Evolutionary conservation across 2,888 invertebrate genomes (phyloP), one percentile per base, ranked within the genome.

Genomic region (Apodemia mormo): DNA sequence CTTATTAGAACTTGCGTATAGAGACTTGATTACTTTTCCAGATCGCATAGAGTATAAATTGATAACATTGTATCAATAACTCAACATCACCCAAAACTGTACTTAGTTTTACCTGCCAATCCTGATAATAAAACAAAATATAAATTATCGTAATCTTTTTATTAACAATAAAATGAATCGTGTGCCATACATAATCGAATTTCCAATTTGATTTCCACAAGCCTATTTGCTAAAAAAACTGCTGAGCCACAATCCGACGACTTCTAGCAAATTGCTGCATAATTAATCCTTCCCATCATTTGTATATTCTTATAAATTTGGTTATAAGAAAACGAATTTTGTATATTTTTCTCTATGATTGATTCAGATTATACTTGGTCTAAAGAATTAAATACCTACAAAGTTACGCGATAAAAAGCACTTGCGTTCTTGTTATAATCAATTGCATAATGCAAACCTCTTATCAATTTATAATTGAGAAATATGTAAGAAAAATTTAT

Each of bases 121-220:
- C 37, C 33, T 10, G 7, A n/a, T 2, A 64, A 68, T 68, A 37
- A 68, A 68, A 65, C 54, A 54, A 61, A 61, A 33, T 37, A 4
- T 68, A 65, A 85, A 85, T 88, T 85, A 90, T 89, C 80, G 85
- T 92, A 88, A 89, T 92, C 87, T 89, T 93, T 93, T 92, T 92
- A 92, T 88, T 92, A 93, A 93, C 93, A 93, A 92, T 92, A 87
- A 93, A 92, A 92, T 90, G 83, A 93, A 90, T 89, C 88, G 79
- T 88, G 90, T 92, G 91, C 90, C 82, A 88, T 90, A 92, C 88
- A 89, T 90, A 89, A 89, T 89, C 87, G 82, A 89, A 85, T 89
- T 87, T 82, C 83, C 89, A 87, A 84, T 87, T 86, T 81, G 84
- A 85, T 81, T 85, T 87, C 87, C 87, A 82, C 88, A 90, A 90